These are phyloP conservation scores for Mormyrus iriodes DNA, from an alignment of 2,113 vertebrate species.

Conservation along the genomic window DNA sequence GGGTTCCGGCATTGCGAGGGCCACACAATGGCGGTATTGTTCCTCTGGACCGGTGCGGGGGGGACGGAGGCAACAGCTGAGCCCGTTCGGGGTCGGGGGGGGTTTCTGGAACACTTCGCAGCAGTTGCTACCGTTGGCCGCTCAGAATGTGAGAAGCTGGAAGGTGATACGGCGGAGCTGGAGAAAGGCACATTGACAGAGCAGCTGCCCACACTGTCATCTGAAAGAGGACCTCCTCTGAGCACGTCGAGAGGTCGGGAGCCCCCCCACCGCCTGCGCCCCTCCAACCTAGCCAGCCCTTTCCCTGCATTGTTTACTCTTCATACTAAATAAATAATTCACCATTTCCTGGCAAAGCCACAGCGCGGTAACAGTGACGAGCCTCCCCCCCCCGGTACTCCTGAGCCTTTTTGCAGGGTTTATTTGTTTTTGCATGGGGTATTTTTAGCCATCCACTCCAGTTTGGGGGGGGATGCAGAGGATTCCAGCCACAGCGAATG, in stretches of 20 bases:
- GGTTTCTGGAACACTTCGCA: constrained; percentile 86
- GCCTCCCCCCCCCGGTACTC: constrained; percentile 30
- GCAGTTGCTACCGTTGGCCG: constrained; percentile 98
- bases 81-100: constrained; percentile 66
- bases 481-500: background rate
- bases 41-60: constrained; percentile 73
- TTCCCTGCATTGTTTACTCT: background rate
- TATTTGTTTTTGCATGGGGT: background rate
- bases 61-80: constrained; percentile 87
- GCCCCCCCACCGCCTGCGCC: background rate
- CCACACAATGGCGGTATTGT: constrained; percentile 93
- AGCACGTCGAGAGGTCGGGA: background rate
- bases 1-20: constrained; percentile 56
- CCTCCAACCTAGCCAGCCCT: background rate
- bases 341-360: constrained; percentile 29
- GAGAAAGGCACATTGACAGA: constrained; percentile 94
- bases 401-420: constrained; percentile 31
- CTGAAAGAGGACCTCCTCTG: constrained; percentile 50
- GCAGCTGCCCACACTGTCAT: constrained; percentile 95
- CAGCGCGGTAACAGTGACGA: constrained; percentile 9
- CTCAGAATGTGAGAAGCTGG: constrained; percentile 96
- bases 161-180: constrained; percentile 92
- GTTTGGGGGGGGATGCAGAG: background rate
- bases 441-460: background rate
- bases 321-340: constrained; percentile 56